Evolutionary conservation across 1,140 invertebrate species (phyloP), one percentile per base, ranked within the genome.

Genomic region (Musca vetustissima): DNA sequence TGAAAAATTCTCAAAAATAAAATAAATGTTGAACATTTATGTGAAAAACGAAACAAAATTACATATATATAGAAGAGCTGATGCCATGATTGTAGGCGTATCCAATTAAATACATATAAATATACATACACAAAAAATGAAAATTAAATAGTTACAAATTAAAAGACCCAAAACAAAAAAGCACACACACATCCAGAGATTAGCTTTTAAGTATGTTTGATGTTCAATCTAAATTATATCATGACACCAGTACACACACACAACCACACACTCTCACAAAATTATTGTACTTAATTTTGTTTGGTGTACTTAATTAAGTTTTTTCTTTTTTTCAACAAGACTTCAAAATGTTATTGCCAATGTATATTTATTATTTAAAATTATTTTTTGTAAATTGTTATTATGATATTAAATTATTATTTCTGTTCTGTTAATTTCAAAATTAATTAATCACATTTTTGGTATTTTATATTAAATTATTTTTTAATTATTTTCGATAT

Each of bases 161-260:
- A 64, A 14, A 22, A 48, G 9, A 48, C 43, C 49, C 47, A 25
- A 14, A 61, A 64, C 32, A 64, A 24, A 65, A 24, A 0, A 22
- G 22, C 47, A 65, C 21, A 7, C 50, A 9, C 50, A 22, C 43
- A 49, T 14, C 19, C 50, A 48, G 48, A 19, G 21, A 49, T 25
- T 65, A 48, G 48, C n/a, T 50, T 50, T 50, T 48, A 49, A 49
- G 64, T 11, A 65, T 28, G 17, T 49, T 49, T 65, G 64, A 65
- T 61, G 57, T 61, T 61, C 17, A 36, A 19, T 52, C 14, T 19
- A 52, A 52, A 52, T 52, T 52, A 52, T 21, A 19, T 21, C 17
- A 52, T 21, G n/a, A 17, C 49, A n/a, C n/a, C n/a, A n/a, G 49
- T 61, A 43, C 36, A 55, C 53, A 28, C 25, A 57, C 9, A 28